Evolutionary conservation across 2,888 invertebrate genomes (phyloP), one percentile per base, ranked within the genome.

Genomic region (Harpalus rufipes): DNA sequence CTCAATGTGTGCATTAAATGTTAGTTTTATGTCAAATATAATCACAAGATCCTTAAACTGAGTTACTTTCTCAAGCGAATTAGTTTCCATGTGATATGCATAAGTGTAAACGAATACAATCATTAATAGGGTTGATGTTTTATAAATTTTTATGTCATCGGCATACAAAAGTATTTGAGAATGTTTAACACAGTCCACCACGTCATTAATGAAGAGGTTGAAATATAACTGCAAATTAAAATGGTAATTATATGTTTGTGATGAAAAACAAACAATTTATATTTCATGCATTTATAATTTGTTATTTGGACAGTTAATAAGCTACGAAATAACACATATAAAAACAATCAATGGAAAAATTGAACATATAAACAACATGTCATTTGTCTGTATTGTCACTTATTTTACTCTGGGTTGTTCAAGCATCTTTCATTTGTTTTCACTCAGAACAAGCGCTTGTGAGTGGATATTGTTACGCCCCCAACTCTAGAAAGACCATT

Each of bases 271-370:
- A 63, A 21, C 10, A 63, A 63, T 63, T 25, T 12, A 12, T 21
- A 63, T 63, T 63, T 63, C 63, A 63, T 63, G 63, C 63, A 63
- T 63, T 63, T 63, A 21, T 63, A 63, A 63, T 61, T 61, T 25
- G 18, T 63, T 63, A 63, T 63, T 10, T 21, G 18, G 25, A 59
- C 25, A 18, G 18, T 25, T 21, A 12, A 25, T 63, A 63, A 63
- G 21, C 63, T 63, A 12, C 8, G 21, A 12, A 25, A 12, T 63
- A 63, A 63, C 6, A 32, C 32, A 32, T 0, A 32, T 32, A 51
- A 51, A 51, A 51, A 51, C 44, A 51, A 51, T 12, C 12, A 8
- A 8, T 8, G 44, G 10, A 10, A 51, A 51, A 51, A 51, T 51
- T 51, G 44, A 10, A 12, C 44, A 51, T 51, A 51, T 51, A 51